These are phyloP conservation scores for Bellardia pandia DNA, from an alignment of 2,888 invertebrate genomes.

Conservation along the genomic window DNA sequence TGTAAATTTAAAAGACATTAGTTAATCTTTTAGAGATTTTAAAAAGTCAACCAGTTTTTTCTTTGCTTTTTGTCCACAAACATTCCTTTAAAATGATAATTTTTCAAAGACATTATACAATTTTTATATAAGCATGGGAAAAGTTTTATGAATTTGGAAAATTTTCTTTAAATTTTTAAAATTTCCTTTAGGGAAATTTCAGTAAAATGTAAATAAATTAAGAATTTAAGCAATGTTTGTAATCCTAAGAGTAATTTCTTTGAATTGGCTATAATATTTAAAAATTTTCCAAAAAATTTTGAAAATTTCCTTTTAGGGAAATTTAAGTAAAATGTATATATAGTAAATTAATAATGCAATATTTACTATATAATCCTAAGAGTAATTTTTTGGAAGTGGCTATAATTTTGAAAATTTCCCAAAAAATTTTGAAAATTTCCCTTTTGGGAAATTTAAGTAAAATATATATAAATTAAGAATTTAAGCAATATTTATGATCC, in stretches of 20 bases:
- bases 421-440: not conserved
- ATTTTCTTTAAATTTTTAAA: not conserved
- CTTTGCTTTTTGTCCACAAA: not conserved
- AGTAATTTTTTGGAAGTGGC: not conserved
- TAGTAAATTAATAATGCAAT: no score
- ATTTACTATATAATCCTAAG: no score
- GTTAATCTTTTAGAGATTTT: slow-evolving; percentile 67
- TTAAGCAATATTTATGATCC: no score
- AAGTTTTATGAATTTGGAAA: no score
- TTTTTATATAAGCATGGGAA: no score
- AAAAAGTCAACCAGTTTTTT: not conserved
- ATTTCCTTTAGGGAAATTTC: slow-evolving; percentile 40
- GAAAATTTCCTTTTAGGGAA: slow-evolving; percentile 9
- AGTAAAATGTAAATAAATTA: not conserved
- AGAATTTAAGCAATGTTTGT: no score
- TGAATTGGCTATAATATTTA: no score
- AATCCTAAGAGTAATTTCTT: no score
- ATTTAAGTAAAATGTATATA: no score
- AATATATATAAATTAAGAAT: not conserved
- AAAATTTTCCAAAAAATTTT: no score
- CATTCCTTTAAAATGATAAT: no score
- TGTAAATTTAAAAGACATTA: slow-evolving; percentile 53
- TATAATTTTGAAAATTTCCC: not conserved
- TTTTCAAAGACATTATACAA: no score
- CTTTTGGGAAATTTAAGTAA: slow-evolving; percentile 19